Percentiles rank a stretch among this genome's conserved stretches.
These are phyloP conservation scores for Nyctereutes procyonoides DNA, from an alignment of 2,113 vertebrate species.

Conservation along the genomic window DNA sequence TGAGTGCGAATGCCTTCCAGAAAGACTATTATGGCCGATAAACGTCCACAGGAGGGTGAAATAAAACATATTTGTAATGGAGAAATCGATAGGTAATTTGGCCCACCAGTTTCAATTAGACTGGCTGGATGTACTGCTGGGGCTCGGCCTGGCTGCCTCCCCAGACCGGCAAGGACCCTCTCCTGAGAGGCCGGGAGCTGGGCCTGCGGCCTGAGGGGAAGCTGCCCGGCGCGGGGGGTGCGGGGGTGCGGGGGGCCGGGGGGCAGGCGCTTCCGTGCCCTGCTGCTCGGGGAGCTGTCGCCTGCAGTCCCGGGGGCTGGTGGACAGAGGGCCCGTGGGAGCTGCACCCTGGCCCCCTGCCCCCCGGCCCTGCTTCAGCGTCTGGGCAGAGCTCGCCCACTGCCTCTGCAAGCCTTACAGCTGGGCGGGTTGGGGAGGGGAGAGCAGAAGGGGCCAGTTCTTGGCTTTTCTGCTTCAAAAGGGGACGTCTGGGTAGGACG, in stretches of 20 bases:
- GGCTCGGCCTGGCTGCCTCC: accelerated
- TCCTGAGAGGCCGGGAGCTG: background rate
- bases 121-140: accelerated
- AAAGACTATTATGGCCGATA: conserved; percentile 63
- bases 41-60: conserved; percentile 83
- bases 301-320: background rate
- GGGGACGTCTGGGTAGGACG: background rate
- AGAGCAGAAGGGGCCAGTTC: background rate
- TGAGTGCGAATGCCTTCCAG: background rate
- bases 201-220: background rate
- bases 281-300: background rate
- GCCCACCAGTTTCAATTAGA: conserved; percentile 61
- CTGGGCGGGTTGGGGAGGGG: accelerated
- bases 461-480: background rate
- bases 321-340: background rate
- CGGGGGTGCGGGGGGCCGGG: background rate
- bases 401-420: accelerated
- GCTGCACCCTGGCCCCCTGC: too few species aligned
- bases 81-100: conserved; percentile 88
- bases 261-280: accelerated
- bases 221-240: background rate
- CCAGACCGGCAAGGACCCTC: accelerated
- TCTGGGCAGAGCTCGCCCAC: too few species aligned
- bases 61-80: conserved; percentile 83
- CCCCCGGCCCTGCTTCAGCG: accelerated